These are phyloP conservation scores for Ernsta delagoae DNA, from an alignment of 2,888 invertebrate genomes.

Conservation along the genomic window DNA sequence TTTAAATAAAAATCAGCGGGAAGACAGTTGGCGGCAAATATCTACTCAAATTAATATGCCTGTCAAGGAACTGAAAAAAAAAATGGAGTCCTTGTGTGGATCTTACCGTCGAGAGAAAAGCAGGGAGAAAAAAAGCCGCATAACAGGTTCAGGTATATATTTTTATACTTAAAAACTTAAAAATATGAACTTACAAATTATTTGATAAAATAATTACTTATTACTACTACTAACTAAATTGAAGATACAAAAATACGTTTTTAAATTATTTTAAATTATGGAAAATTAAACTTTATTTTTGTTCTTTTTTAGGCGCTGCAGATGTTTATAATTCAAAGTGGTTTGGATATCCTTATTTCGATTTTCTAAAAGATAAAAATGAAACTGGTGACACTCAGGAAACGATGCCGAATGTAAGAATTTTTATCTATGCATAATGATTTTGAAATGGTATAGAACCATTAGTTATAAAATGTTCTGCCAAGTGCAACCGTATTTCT, in stretches of 20 bases:
- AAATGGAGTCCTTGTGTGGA: conserved; percentile 7
- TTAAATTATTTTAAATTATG: conserved; percentile 1
- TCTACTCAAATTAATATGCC: conserved; percentile 9
- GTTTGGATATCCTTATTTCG: conserved; percentile 16
- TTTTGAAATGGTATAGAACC: conserved; percentile 42
- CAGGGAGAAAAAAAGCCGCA: conserved; percentile 1
- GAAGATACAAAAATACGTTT: not conserved
- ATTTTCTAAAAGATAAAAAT: conserved; percentile 40
- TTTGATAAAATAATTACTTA: conserved; percentile 5
- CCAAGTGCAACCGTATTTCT: conserved; percentile 42
- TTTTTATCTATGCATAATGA: conserved; percentile 38
- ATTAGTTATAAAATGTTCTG: conserved; percentile 42
- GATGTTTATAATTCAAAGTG: conserved; percentile 28
- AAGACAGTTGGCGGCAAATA: conserved; percentile 10
- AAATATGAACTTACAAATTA: conserved; percentile 7
- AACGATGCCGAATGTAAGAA: conserved; percentile 40
- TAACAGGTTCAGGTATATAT: not conserved
- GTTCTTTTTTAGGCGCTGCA: conserved; percentile 24
- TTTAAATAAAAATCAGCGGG: conserved; percentile 9
- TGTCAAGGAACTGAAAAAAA: conserved; percentile 7
- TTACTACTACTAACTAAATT: conserved; percentile 2
- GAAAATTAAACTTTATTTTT: conserved; percentile 7
- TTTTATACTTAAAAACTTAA: conserved; percentile 2
- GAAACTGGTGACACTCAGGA: conserved; percentile 40
- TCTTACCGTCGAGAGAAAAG: conserved; percentile 4